phyloP scores from a whole-genome alignment of 2,888 invertebrate species.

The Eupelmus urozonus region DNA sequence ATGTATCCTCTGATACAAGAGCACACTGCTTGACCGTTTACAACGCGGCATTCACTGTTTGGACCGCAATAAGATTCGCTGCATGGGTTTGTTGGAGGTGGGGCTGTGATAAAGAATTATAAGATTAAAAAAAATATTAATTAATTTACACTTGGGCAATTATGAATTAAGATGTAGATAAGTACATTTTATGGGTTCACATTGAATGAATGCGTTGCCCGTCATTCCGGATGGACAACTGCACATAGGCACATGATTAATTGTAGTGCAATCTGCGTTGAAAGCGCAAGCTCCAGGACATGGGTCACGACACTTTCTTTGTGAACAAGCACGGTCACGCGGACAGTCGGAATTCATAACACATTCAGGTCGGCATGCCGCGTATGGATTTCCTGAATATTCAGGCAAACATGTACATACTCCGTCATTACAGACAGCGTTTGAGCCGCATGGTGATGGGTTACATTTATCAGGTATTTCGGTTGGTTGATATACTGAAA shows the following conservation, averaged over 20 bases:
- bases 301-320: conserved; percentile 91
- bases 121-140: neutral
- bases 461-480: conserved; percentile 86
- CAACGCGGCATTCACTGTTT: conserved; percentile 86
- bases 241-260: conserved; percentile 91
- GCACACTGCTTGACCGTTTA: conserved; percentile 87
- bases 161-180: neutral
- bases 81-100: conserved; percentile 82
- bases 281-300: conserved; percentile 92
- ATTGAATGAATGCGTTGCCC: conserved; percentile 85
- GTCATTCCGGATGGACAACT: conserved; percentile 85
- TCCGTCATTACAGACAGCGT: conserved; percentile 83
- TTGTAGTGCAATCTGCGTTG: conserved; percentile 89
- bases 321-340: conserved; percentile 88
- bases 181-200: conserved; percentile 73
- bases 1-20: conserved; percentile 86
- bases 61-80: conserved; percentile 89
- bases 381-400: conserved; percentile 77
- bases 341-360: conserved; percentile 91
- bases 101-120: conserved; percentile 62
- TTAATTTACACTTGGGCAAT: neutral
- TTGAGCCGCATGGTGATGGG: conserved; percentile 92
- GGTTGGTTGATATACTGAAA: conserved; percentile 57
- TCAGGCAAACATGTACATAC: conserved; percentile 75
- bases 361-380: conserved; percentile 91